Base-by-base conservation (phyloP, 2,797 vertebrate genomes). In the Acomys russatus region DNA sequence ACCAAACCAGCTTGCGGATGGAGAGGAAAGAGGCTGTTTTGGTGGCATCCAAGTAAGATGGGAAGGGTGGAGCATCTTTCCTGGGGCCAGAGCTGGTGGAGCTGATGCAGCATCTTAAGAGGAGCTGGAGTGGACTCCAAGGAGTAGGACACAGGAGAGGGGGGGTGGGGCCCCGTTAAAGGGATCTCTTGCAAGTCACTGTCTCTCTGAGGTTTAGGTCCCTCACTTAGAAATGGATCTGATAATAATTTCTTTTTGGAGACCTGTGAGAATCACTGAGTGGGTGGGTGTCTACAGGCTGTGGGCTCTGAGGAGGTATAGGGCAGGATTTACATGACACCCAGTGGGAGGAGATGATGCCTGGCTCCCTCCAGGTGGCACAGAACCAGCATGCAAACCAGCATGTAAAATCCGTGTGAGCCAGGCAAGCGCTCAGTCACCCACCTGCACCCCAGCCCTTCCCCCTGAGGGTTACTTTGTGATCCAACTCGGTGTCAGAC, bases 41-140 rank as follows among this genome's bases (percentile, higher is more conserved):
- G 90, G 96, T 97, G 93, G 97, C 97, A 7, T 97, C 97, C 88
- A 98, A 97, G 97, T 98, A 98, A 98, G 97, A 96, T 20, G 84
- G 79, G 61, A 28, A 77, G 95, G 68, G 68, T 73, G 90, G 66
- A 87, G 82, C 33, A 5, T 38, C 85, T 84, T 82, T 90, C 76
- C 63, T 15, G 82, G 73, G 88, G 76, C 56, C 71, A 25, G 20
- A 56, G 76, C 79, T 76, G 70, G 1, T 33, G 68, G 85, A 35
- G 22, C 28, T 87, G 35, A 25, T 9, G 33, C 28, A 38, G 70
- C 51, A 28, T 66, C 90, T 82, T 1, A 76, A 44, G 9, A n/a
- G 30, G 30, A 68, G 63, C 28, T 88, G 86, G 86, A 30, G 30
- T 66, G 66, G 59, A 94, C 51, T 79, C 86, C 44, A 4, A 44